Evolutionary conservation across 2,888 invertebrate genomes (phyloP).

Genomic region (Petrophora chlorosata): DNA sequence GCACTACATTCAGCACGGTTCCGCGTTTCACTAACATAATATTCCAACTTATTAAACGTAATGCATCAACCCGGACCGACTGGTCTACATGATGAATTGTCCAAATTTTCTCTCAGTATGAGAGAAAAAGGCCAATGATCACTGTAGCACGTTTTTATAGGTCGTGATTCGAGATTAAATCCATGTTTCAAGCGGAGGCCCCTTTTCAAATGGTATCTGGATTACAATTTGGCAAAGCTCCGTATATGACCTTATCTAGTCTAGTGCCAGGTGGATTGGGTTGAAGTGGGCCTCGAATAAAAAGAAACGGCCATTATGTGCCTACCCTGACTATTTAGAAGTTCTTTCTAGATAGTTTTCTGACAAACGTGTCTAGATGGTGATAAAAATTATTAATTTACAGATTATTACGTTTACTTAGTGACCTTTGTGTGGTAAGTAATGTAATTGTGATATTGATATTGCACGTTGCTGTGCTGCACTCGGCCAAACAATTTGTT

Average conservation of each 20-base stretch:
- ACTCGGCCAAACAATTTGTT: too few species aligned
- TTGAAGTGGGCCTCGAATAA: slow-evolving; percentile 7
- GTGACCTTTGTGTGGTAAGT: slow-evolving; percentile 13
- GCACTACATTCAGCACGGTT: neutral
- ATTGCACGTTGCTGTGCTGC: neutral
- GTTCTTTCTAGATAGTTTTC: neutral
- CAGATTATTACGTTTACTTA: slow-evolving; percentile 3
- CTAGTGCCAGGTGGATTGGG: slow-evolving; percentile 6
- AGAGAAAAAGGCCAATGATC: neutral
- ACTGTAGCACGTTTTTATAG: slow-evolving; percentile 5
- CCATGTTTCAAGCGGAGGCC: neutral
- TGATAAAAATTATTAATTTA: slow-evolving; percentile 12
- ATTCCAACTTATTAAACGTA: slow-evolving; percentile 2
- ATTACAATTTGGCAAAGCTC: slow-evolving; percentile 16
- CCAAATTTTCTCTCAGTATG: neutral
- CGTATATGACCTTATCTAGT: slow-evolving; percentile 8
- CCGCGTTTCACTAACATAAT: neutral
- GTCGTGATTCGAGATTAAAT: slow-evolving; percentile 7
- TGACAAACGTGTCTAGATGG: slow-evolving; percentile 8
- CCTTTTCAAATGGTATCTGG: slow-evolving; percentile 3
- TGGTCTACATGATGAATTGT: neutral
- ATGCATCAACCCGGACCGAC: neutral
- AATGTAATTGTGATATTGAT: neutral
- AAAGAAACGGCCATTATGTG: slow-evolving; percentile 1
- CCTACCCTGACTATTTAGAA: neutral